Evolutionary conservation across 2,888 invertebrate species (phyloP), one percentile per base, ranked within the genome.

Genomic region (Ceramica pisi): DNA sequence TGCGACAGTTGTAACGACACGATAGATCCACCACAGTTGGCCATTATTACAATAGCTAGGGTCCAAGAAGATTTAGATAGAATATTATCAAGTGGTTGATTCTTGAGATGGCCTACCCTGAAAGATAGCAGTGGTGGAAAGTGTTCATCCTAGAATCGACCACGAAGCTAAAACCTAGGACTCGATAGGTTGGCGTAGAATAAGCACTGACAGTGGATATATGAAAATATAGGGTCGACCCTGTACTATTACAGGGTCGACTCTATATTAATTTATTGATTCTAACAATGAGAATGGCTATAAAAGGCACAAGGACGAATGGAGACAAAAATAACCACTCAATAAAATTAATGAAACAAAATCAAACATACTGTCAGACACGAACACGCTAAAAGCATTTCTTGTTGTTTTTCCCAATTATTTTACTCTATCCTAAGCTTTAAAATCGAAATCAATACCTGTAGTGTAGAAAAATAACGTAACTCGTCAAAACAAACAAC

Each of bases 301-400:
- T 59, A 41, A 71, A 60, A 51, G 51, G 50, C 23, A 59, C 41
- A 71, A 44, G 60, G 41, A 44, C 41, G 4, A 35, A 0, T 46
- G n/a, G 8, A 41, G n/a, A 50, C 31, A 69, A 3, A 67, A 67
- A 67, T 66, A 67, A 41, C 41, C 41, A 51, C 26, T 50, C 35
- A 21, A 57, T 64, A 6, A 41, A 38, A 50, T 44, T 14, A 67
- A 70, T 48, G 16, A 48, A 65, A 23, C 2, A 14, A n/a, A 44
- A 31, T 16, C 35, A 59, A 50, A 31, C 26, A 26, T 16, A 41
- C 5, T 14, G 41, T 14, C 14, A 41, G 41, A 41, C 41, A 41
- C 5, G 3, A 61, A 21, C 10, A 19, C 9, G 12, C 31, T 31
- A 48, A 48, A 48, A 5, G 50, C 50, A 21, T 12, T 12, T 21